phyloP scores from a whole-genome alignment of 2,797 vertebrate species.

The Holocentrus rufus region DNA sequence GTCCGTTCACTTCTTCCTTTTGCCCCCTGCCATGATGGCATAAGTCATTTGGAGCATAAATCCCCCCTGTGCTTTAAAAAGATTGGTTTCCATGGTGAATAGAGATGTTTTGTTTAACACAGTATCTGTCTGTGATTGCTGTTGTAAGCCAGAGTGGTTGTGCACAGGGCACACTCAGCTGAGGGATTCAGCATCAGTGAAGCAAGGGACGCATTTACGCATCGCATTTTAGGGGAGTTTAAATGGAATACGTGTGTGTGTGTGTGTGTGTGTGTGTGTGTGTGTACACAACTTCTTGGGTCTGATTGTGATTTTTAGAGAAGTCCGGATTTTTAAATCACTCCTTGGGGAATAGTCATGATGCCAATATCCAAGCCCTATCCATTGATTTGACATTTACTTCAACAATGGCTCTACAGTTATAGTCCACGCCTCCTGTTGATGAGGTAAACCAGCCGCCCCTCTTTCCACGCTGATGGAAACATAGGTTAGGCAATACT shows the following conservation, averaged over 20 bases:
- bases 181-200: conserved; percentile 46
- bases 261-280: neutral
- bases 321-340: conserved; percentile 34
- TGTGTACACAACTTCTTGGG: conserved; percentile 18
- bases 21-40: conserved; percentile 48
- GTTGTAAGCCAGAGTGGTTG: conserved; percentile 38
- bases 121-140: conserved; percentile 57
- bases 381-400: conserved; percentile 65
- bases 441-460: conserved; percentile 71
- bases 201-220: conserved; percentile 40
- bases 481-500: conserved; percentile 67
- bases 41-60: conserved; percentile 47
- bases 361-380: conserved; percentile 35
- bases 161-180: conserved; percentile 18
- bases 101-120: conserved; percentile 65
- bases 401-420: conserved; percentile 76
- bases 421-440: conserved; percentile 62
- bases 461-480: conserved; percentile 65
- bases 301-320: conserved; percentile 51
- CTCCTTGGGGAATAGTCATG: conserved; percentile 33
- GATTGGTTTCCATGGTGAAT: conserved; percentile 66
- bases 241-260: conserved; percentile 61
- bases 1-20: conserved; percentile 22
- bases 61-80: conserved; percentile 48
- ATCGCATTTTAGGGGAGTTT: conserved; percentile 36